Evolutionary conservation across 1,140 invertebrate species (phyloP), one percentile per base, ranked within the genome.

Genomic region (Penaeus indicus): DNA sequence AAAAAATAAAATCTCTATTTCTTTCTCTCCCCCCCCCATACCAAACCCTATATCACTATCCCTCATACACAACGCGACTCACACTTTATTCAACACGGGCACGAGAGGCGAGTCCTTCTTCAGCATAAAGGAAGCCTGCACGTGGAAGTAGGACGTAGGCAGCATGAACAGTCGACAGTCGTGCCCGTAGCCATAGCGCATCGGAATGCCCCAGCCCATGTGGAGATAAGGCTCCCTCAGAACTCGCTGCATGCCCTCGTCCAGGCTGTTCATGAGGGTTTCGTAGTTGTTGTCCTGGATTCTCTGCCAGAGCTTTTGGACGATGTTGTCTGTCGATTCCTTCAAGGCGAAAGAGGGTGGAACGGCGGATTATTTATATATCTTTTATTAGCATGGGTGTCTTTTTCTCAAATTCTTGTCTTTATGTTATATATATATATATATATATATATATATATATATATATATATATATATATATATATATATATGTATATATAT

Each of bases 121-220:
- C n/a, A 88, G 18, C 10, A 75, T 75, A 11, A 88, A 47, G 19
- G 87, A 84, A 18, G 64, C 63, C 72, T 62, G 42, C 0, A 54
- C 60, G 18, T 32, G 61, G 72, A 88, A 88, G 25, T 88, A 75
- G 0, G 81, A 8, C 13, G 47, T 27, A 0, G 81, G 87, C 18
- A 88, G 75, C 22, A 77, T 18, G 60, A 78, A 84, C 32, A 84
- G 38, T 7, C 87, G 87, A 22, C 87, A 88, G 81, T 88, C 81
- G 10, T 77, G 32, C 10, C 84, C 84, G 42, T 79, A 79, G n/a
- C 84, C 77, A 21, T 78, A 77, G 75, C 54, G 42, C 60, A 88
- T 72, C 19, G 62, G 19, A 8, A 84, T 72, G 0, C 84, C 80
- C 32, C 64, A 78, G 47, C 84, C 82, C 80, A 88, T 61, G 72